Evolutionary conservation across 2,113 vertebrate species (phyloP).

Genomic region (Notarius lentiginosus): DNA sequence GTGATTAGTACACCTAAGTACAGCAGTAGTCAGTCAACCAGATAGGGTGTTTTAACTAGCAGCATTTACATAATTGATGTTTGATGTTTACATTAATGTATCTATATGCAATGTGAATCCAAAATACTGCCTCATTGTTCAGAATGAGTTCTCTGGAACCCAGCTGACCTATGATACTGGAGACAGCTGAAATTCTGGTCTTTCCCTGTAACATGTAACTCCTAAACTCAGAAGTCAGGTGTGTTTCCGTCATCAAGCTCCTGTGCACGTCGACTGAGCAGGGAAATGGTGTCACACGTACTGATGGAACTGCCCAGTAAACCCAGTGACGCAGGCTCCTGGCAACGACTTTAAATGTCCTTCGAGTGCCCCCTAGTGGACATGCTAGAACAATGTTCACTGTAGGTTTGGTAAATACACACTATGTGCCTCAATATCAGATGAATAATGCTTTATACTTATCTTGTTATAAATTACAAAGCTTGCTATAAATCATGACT

Average conservation of each 20-base stretch:
- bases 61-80: neutral
- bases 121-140: neutral
- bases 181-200: neutral
- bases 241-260: neutral
- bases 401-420: neutral
- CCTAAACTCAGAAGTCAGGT: neutral
- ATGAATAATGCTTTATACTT: neutral
- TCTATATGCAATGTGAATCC: neutral
- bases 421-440: neutral
- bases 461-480: neutral
- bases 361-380: conserved; percentile 45
- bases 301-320: neutral
- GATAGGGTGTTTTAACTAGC: neutral
- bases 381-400: neutral
- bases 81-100: neutral
- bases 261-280: neutral
- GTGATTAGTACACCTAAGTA: neutral
- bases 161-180: neutral
- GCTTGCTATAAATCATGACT: neutral
- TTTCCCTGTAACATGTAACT: neutral
- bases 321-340: neutral
- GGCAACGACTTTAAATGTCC: conserved; percentile 8
- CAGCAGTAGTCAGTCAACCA: neutral
- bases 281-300: neutral
- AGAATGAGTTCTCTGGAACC: neutral